Conservation (phyloP, 2,113 vertebrate genomes). For the Halichoeres trimaculatus region DNA sequence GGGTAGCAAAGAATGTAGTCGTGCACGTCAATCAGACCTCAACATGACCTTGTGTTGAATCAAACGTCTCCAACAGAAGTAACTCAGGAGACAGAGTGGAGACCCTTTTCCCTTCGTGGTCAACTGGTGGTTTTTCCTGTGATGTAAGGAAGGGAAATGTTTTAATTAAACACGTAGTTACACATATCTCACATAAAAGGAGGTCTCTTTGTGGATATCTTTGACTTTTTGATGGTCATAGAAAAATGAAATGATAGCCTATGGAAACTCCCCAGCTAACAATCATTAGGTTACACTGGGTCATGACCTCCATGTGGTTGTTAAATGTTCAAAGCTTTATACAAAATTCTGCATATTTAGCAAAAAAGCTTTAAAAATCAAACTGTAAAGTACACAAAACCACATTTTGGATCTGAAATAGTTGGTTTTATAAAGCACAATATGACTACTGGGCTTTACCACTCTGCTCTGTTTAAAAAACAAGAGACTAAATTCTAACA, state of each 20-base stretch:
- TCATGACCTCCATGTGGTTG: no score
- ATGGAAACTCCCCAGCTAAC: no score
- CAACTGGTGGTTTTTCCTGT: background rate
- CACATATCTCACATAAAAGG: no score
- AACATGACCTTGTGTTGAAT: conserved; percentile 73
- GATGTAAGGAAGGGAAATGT: background rate
- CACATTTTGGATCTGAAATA: background rate
- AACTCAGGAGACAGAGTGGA: background rate
- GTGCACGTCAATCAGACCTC: conserved; percentile 65
- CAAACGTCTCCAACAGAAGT: conserved; percentile 29
- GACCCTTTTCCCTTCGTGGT: background rate
- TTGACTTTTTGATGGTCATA: no score
- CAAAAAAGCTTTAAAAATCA: no score
- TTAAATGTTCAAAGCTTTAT: no score
- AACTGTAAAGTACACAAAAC: no score
- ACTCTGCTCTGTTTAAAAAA: background rate
- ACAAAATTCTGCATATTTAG: no score
- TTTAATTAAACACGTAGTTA: background rate
- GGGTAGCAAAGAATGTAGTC: conserved; percentile 56
- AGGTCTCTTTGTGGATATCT: no score
- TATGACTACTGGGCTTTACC: background rate
- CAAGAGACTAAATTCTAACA: background rate
- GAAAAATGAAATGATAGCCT: no score
- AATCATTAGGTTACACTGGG: no score
- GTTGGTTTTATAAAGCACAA: background rate